These are phyloP conservation scores for Agrotis exclamationis DNA, from an alignment of 2,888 invertebrate species.

Conservation along the genomic window DNA sequence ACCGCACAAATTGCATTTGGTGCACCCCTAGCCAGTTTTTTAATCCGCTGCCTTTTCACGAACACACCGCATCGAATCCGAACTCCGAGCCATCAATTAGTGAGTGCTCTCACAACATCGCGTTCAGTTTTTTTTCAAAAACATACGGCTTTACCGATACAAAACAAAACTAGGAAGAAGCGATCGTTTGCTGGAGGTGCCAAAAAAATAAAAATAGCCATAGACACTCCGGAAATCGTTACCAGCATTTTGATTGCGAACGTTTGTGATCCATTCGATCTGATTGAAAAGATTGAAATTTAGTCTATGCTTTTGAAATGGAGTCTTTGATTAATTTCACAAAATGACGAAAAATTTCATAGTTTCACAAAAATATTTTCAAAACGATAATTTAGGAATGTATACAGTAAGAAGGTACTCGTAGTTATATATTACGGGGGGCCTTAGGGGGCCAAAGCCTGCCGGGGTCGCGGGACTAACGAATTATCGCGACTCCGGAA, in stretches of 20 bases:
- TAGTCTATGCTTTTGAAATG: slow-evolving; percentile 17
- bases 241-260: slow-evolving; percentile 81
- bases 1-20: slow-evolving; percentile 41
- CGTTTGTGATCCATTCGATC: slow-evolving; percentile 74
- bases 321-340: slow-evolving; percentile 14
- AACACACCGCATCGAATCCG: slow-evolving; percentile 80
- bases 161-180: slow-evolving; percentile 12
- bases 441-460: too few species aligned
- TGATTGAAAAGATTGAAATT: slow-evolving; percentile 71
- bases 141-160: slow-evolving; percentile 75
- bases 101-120: slow-evolving; percentile 84
- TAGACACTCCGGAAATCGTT: slow-evolving; percentile 81
- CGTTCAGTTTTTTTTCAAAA: slow-evolving; percentile 79
- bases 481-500: too few species aligned
- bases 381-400: too few species aligned
- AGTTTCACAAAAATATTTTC: not conserved
- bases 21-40: slow-evolving; percentile 51
- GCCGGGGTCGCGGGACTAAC: too few species aligned
- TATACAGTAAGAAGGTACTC: too few species aligned
- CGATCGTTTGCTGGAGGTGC: slow-evolving; percentile 75
- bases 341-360: too few species aligned
- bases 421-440: too few species aligned
- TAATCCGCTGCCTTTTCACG: slow-evolving; percentile 69
- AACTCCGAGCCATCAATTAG: slow-evolving; percentile 85
- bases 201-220: slow-evolving; percentile 74